Base-by-base conservation (phyloP, 2,797 vertebrate genomes). In the Astyanax mexicanus region DNA sequence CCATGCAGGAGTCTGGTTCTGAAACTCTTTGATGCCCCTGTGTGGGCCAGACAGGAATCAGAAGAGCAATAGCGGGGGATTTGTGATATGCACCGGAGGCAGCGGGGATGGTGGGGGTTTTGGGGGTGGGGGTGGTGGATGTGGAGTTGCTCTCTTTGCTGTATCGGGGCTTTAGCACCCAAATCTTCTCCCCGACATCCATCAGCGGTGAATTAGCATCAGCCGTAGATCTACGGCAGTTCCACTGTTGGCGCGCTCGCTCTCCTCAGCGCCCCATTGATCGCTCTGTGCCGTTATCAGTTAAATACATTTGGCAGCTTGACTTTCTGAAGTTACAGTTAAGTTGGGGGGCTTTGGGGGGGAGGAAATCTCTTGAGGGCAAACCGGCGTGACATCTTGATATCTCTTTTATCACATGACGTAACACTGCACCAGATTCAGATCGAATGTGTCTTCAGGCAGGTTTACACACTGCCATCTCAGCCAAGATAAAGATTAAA, bases 311-410 rank as follows among this genome's bases (percentile, higher is more conserved):
- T 80, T 69, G 57, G 72, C 72, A 57, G 47, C 74, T 79, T 75
- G 72, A 79, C 77, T 75, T 80, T 75, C 42, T 71, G 42, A 61
- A 75, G 78, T 67, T 75, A 32, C 67, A 75, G 72, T 37, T 66
- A 65, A 75, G 72, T 66, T 42, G 61, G 19, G 19, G 54, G 1
- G 7, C 40, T 38, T 57, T 23, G 13, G 42, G 21, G 42, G n/a
- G 42, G 21, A 40, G 55, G 9, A 60, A 70, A 70, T 57, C 67
- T 66, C 40, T 49, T 19, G 42, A 45, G 64, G 25, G 40, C 64
- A 49, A 66, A 49, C 64, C 23, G 32, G 42, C 27, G 10, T 49
- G 64, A 66, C 64, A 32, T 47, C 64, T 66, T 49, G 15, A 45
- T 49, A 45, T 49, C 64, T 66, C 44, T 47, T n/a, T 47, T 44